Base-by-base conservation (phyloP, 1,140 invertebrate species). In the Drosophila lini region DNA sequence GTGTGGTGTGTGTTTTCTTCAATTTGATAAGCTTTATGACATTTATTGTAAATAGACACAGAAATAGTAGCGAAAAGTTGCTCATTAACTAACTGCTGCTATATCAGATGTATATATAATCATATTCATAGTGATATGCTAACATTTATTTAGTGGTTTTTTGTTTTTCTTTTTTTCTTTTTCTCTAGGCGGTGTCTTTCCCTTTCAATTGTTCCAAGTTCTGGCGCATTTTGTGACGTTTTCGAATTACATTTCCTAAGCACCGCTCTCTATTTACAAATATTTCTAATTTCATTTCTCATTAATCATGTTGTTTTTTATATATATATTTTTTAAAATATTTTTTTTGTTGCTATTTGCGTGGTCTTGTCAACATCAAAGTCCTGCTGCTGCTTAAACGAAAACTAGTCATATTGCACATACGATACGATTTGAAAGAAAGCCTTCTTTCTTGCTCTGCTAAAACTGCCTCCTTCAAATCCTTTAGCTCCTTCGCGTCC, bases 401-500 rank as follows among this genome's bases (percentile, higher is more conserved):
- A 94, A 94, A 94, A 94, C 94, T 94, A 94, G 94, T 94, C 93
- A 94, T 94, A 94, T 94, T 94, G 94, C 94, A 94, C 94, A 78
- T 82, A 82, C 74, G 80, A 76, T 76, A 76, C 61, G 61, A 70
- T 74, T 82, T 82, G 62, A 62, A 58, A 47, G 68, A 69, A 59
- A 42, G 38, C 55, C 40, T 22, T 48, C 47, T 50, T 60, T 16
- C 53, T 44, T 38, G 44, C 44, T 57, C 34, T 50, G 57, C 45
- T n/a, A 7, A 34, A 19, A 52, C 48, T 36, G 34, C 52, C 41
- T 41, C 31, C 56, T 56, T 34, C 13, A 55, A 19, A 16, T 53
- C 28, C 44, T 63, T 42, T 11, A 58, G 13, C 28, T 56, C 48
- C 31, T 22, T 55, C 34, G 34, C 61, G 48, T 42, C 52, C 36